Base-by-base conservation (phyloP, 1,140 invertebrate species). In the Eulimnadia texana region DNA sequence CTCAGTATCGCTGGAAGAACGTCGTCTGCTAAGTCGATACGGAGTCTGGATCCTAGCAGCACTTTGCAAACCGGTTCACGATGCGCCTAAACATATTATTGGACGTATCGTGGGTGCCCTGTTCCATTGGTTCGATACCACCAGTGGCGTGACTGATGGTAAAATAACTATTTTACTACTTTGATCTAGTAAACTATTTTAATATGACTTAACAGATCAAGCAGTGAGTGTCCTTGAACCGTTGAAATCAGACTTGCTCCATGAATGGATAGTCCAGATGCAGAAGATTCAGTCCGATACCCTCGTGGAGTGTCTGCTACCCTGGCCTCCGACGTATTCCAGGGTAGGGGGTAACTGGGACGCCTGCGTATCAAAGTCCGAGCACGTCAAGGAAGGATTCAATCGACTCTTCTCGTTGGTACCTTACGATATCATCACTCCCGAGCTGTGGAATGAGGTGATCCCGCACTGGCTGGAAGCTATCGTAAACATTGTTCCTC, bases 401-500 rank as follows among this genome's bases (percentile, higher is more conserved):
- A 88, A 90, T 70, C 72, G 93, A 56, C 77, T 99, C 19, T 91
- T 98, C 70, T 97, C 93, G 70, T 74, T 99, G 29, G 93, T 98
- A 22, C 95, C 96, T 0, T 99, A 99, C 74, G 93, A 98, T 68
- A 87, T 98, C 16, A 93, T 99, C 62, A 93, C 89, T 1, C 82
- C 90, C 58, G 88, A 96, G 69, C 90, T 97, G 55, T 98, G 94
- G 95, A 90, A 96, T 71, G 86, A 89, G 70, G 90, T 98, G 11
- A 98, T 98, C 89, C 94, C 95, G 0, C 85, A 93, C 70, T 99
- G 95, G 95, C 86, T 99, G 83, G 93, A 98, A 76, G 89, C 93
- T 0, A 92, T 99, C 65, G 88, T 91, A 27, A 89, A 90, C 67
- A 92, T 98, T 72, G 87, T 98, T 3, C 88, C 90, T 1, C 86